A percentile compares a stretch with the other conserved stretches of the same genome.
phyloP scores from a whole-genome alignment of 2,888 invertebrate genomes.

The Didymodactylos carnosus region DNA sequence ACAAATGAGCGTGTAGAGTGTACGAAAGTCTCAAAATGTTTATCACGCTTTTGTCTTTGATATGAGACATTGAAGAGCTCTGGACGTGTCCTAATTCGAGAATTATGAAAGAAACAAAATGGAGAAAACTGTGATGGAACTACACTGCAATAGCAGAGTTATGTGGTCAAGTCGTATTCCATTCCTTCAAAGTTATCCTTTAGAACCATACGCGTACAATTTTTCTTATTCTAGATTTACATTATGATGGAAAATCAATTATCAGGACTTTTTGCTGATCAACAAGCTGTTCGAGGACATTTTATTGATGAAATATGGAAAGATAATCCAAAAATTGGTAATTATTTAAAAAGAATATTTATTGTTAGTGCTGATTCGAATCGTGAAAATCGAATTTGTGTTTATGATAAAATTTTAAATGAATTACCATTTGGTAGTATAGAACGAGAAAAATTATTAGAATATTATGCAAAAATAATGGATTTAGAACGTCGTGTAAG shows the following conservation, averaged over 20 bases:
- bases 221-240: not conserved
- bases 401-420: not conserved
- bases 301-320: not conserved
- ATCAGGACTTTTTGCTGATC: not conserved
- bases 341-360: not conserved
- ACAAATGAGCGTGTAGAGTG: too few relatives aligned
- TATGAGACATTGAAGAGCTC: too few relatives aligned
- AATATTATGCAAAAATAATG: not conserved
- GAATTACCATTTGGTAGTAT: not conserved
- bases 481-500: not conserved
- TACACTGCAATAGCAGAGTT: too few relatives aligned
- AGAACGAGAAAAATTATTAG: not conserved
- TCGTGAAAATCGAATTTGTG: not conserved
- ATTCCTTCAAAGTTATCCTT: too few relatives aligned
- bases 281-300: not conserved
- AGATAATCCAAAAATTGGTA: not conserved
- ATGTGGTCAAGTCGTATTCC: too few relatives aligned
- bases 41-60: too few relatives aligned
- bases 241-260: not conserved
- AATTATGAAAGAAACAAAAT: too few relatives aligned
- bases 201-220: too few relatives aligned
- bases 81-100: too few relatives aligned
- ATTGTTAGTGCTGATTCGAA: not conserved
- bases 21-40: too few relatives aligned
- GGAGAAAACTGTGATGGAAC: too few relatives aligned